Conservation (phyloP, 2,113 vertebrate species). For the Myrmophylax atrothorax region DNA sequence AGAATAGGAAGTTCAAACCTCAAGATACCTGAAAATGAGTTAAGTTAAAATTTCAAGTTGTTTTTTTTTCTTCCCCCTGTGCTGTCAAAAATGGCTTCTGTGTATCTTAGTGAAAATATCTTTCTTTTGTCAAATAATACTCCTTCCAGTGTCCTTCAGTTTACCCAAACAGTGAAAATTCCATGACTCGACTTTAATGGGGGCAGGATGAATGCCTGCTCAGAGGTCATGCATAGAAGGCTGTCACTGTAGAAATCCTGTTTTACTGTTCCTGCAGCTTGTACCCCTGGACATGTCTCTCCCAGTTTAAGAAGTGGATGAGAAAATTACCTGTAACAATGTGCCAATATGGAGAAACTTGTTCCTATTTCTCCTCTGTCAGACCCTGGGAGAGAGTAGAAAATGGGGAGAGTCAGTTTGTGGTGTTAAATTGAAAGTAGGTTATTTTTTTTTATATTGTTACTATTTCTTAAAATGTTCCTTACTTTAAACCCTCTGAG, state of each 20-base stretch:
- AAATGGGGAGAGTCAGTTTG: background rate
- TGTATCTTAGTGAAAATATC: background rate
- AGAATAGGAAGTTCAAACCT: background rate
- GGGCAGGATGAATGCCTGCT: background rate
- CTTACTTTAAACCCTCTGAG: background rate
- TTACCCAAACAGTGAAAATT: background rate
- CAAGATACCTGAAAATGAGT: background rate
- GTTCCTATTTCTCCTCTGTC: background rate
- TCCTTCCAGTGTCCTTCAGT: background rate
- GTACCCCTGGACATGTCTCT: background rate
- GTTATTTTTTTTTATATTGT: background rate
- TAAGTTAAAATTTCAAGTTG: background rate
- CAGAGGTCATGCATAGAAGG: background rate
- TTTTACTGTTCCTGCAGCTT: background rate
- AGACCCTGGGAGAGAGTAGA: background rate
- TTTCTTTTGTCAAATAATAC: background rate
- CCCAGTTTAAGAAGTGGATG: background rate
- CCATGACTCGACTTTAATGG: background rate
- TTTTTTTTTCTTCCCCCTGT: accelerated
- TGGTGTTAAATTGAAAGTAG: background rate
- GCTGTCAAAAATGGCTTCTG: background rate
- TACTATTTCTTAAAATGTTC: background rate
- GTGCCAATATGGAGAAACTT: background rate
- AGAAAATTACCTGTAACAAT: background rate
- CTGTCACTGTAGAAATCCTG: background rate